phyloP scores from a whole-genome alignment of 2,888 invertebrate genomes.

The Colostygia pectinataria region DNA sequence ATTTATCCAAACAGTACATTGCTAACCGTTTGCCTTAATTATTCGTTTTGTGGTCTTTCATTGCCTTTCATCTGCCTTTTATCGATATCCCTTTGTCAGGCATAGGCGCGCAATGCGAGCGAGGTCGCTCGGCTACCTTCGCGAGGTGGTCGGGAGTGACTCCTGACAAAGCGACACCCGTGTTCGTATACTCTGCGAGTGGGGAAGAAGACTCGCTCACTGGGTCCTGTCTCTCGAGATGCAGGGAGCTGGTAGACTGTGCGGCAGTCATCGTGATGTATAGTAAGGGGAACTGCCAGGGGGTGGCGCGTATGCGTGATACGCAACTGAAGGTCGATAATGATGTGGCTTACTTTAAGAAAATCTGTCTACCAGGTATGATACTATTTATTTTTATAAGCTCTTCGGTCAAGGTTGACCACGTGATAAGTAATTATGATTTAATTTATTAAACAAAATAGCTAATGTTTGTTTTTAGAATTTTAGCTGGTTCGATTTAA shows the following conservation, averaged over 20 bases:
- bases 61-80: conserved; percentile 4
- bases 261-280: conserved; percentile 75
- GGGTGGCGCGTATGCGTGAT: conserved; percentile 53
- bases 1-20: neutral
- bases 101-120: conserved; percentile 54
- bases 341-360: conserved; percentile 85
- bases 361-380: conserved; percentile 84
- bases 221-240: conserved; percentile 71
- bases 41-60: conserved; percentile 6
- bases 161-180: conserved; percentile 63
- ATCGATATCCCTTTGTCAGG: conserved; percentile 39
- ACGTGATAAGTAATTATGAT: too few species aligned
- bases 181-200: conserved; percentile 74
- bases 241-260: conserved; percentile 72
- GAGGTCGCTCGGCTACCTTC: conserved; percentile 55
- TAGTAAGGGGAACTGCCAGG: conserved; percentile 74
- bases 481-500: too few species aligned
- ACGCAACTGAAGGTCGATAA: conserved; percentile 71
- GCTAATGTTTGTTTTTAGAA: too few species aligned
- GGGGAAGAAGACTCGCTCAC: conserved; percentile 70
- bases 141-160: conserved; percentile 68
- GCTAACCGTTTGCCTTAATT: neutral
- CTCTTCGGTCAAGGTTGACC: too few species aligned
- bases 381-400: too few species aligned
- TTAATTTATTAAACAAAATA: too few species aligned